Evolutionary conservation across 2,113 vertebrate genomes (phyloP).

Genomic region (human (Homo sapiens)): DNA sequence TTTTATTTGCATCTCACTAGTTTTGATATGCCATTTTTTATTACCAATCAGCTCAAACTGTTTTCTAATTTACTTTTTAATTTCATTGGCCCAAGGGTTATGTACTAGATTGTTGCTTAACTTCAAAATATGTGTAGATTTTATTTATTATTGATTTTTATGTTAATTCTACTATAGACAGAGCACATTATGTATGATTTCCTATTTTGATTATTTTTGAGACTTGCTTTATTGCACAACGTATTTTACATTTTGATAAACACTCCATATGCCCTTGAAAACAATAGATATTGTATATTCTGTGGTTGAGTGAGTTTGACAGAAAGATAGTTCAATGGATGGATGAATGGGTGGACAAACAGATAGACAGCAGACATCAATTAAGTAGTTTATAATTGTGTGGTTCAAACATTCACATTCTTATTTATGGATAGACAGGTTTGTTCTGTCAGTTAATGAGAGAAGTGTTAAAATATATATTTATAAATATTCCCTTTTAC

Average conservation of each 20-base stretch:
- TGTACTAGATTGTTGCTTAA: not conserved
- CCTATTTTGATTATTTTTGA: not conserved
- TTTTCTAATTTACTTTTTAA: constrained; percentile 10
- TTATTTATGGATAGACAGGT: not conserved
- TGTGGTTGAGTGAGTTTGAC: not conserved
- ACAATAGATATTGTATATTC: not conserved
- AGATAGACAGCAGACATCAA: not conserved
- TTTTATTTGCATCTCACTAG: not conserved
- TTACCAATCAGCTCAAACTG: not conserved
- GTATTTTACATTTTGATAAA: not conserved
- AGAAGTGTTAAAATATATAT: not conserved
- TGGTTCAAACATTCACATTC: not conserved
- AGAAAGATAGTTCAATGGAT: not conserved
- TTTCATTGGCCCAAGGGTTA: not conserved
- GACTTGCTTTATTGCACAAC: not conserved
- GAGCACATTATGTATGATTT: not conserved
- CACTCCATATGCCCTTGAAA: not conserved
- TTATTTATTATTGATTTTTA: not conserved
- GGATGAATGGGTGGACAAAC: not conserved
- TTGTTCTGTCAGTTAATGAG: not conserved
- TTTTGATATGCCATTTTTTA: not conserved
- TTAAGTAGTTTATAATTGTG: not conserved
- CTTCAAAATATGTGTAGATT: not conserved
- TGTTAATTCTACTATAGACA: not conserved
- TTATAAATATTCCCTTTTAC: not conserved